Conservation (phyloP, 2,888 invertebrate species). For the Orthosia gothica region DNA sequence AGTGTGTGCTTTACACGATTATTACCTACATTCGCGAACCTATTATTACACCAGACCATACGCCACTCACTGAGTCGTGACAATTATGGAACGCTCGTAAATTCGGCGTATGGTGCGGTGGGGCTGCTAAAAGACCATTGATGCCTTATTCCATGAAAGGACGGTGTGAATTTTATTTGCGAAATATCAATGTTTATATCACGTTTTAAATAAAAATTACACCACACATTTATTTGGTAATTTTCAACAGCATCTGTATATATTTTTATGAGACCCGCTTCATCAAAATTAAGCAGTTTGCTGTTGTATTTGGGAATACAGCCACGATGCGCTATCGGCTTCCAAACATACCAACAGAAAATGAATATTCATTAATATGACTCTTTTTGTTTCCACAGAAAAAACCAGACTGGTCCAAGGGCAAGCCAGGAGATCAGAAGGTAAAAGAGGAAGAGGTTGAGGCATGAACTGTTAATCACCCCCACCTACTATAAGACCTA, state of each 20-base stretch:
- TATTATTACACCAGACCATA: constrained; percentile 50
- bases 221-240: constrained; percentile 56
- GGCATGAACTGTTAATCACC: constrained; percentile 93
- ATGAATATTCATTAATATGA: constrained; percentile 34
- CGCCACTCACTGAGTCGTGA: constrained; percentile 13
- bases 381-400: constrained; percentile 93
- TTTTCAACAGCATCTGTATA: constrained; percentile 60
- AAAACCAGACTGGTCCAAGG: constrained; percentile 98
- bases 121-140: constrained; percentile 40
- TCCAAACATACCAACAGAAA: neutral
- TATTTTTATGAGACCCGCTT: constrained; percentile 63
- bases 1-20: constrained; percentile 67
- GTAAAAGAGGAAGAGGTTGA: constrained; percentile 96
- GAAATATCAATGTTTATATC: neutral
- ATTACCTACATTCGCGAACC: constrained; percentile 48
- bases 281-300: constrained; percentile 50
- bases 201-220: constrained; percentile 58
- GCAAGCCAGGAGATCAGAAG: constrained; percentile 97
- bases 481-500: constrained; percentile 84
- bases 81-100: constrained; percentile 11
- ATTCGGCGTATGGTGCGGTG: constrained; percentile 46
- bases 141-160: constrained; percentile 46
- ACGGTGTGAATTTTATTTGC: constrained; percentile 58
- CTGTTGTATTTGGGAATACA: constrained; percentile 66
- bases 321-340: constrained; percentile 65